Base-by-base conservation (phyloP, 1,140 invertebrate genomes). In the Bombus fervidus region DNA sequence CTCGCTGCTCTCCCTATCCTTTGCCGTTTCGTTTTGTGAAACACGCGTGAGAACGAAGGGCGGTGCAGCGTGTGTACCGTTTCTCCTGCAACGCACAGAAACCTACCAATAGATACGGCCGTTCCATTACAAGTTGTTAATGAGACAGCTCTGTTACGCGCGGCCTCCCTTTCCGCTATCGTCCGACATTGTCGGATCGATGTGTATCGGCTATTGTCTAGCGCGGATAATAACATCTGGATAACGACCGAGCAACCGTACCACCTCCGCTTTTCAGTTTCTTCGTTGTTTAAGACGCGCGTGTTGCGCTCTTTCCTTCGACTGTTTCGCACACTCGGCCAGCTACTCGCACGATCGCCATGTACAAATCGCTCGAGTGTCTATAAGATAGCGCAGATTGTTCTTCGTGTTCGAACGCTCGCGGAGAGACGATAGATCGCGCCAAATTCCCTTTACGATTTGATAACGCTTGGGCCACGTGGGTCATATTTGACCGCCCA, bases 41-140 rank as follows among this genome's bases (percentile, higher is more conserved):
- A 72, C 79, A 78, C 75, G 62, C 59, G 73, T 66, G 82, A 78
- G 82, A 78, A 57, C 64, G 82, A 69, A 59, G 82, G 78, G 64
- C 43, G 57, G 81, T n/a, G 39, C 12, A 66, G 34, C 9, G 68
- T 39, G 22, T 53, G 72, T 39, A 39, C n/a, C 81, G 62, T 75
- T 62, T 25, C 81, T 76, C 31, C 6, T 64, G 53, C 41, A 69
- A 80, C 83, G 83, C 71, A 47, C 62, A 68, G 76, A 74, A 76
- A 79, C 43, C 82, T 71, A 84, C 77, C 79, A 43, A 87, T 85
- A 87, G 86, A 85, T 87, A 57, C 81, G 34, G 73, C 89, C 78
- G 73, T 89, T 91, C 91, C 91, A 92, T 90, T 90, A 86, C 87
- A 91, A 90, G 75, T 89, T 92, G 86, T 91, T 92, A 92, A 92